phyloP scores from a whole-genome alignment of 2,888 invertebrate species.

The Lordiphosa andalusiaca region DNA sequence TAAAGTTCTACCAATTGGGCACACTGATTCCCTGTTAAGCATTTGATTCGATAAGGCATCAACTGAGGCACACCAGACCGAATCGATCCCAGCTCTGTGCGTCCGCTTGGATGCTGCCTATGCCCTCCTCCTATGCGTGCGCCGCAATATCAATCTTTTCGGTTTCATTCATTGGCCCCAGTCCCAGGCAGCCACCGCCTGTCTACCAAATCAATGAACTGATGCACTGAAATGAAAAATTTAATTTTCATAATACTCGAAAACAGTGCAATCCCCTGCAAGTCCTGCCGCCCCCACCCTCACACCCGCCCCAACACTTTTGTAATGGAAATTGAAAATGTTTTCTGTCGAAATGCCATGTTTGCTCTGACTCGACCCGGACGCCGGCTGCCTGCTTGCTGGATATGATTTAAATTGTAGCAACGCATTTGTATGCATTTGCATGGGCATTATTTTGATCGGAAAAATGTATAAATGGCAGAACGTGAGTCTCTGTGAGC shows the following conservation, averaged over 20 bases:
- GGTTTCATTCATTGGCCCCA: conserved; percentile 43
- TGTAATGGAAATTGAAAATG: conserved; percentile 73
- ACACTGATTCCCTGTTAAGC: conserved; percentile 48
- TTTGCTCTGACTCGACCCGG: conserved; percentile 38
- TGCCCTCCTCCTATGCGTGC: conserved; percentile 21
- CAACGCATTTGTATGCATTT: conserved; percentile 45
- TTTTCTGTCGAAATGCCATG: conserved; percentile 57
- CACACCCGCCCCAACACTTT: conserved; percentile 36
- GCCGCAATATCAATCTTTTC: conserved; percentile 54
- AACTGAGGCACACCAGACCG: conserved; percentile 7
- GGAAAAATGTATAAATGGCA: conserved; percentile 55
- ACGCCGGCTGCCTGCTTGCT: conserved; percentile 12
- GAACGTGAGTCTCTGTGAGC: not conserved
- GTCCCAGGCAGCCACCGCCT: not conserved
- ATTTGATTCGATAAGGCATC: conserved; percentile 23
- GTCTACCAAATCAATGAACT: conserved; percentile 23
- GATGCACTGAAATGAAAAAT: conserved; percentile 72
- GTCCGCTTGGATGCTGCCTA: conserved; percentile 7
- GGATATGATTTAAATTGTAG: conserved; percentile 48
- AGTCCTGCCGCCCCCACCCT: not conserved
- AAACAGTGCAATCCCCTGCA: conserved; percentile 48
- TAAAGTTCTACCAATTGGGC: conserved; percentile 55
- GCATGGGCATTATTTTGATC: conserved; percentile 61
- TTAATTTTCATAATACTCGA: conserved; percentile 72
- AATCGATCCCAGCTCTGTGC: not conserved